Evolutionary conservation across 2,888 invertebrate genomes (phyloP), one percentile per base, ranked within the genome.

Genomic region (Epinotia bilunana): DNA sequence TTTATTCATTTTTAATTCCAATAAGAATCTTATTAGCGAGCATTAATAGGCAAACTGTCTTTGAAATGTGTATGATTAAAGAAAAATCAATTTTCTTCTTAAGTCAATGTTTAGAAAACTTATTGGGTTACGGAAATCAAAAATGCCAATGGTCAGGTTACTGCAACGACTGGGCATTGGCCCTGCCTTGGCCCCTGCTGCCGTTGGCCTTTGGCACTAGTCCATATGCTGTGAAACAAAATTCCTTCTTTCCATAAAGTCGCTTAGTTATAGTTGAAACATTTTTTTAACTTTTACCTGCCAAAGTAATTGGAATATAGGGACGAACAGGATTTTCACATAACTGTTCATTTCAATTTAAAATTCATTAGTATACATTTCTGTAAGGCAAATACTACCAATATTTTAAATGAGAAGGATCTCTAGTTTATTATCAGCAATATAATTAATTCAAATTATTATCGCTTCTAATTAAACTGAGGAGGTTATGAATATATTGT

Each of bases 21-120:
- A 71, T 62, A 71, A 53, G 62, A 71, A 53, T 71, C 61, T 62
- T 61, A 62, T 71, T 33, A 28, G 62, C 13, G 53, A 18, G 18
- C 6, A 49, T 43, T 13, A 20, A 7, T 53, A 1, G 2, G 53
- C 6, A 33, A 33, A 28, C 53, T n/a, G 0, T n/a, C 1, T 23
- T n/a, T 23, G 9, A 18, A 20, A 28, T 1, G 49, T 7, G 49
- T 7, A 1, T 28, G 0, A 28, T 11, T n/a, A 11, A 39, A 3
- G 11, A 9, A 0, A 39, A 11, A 43, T 20, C 39, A 12, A 12
- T 39, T 12, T n/a, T 9, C 12, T 18, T 13, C 12, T 63, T 0
- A 13, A 33, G 11, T 46, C 13, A 49, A 9, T n/a, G 28, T 64
- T 49, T n/a, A 16, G 1, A 2, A 1, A 53, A 53, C 16, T 11